Evolutionary conservation across 2,113 vertebrate species (phyloP).

Genomic region (Phalacrocorax carbo): DNA sequence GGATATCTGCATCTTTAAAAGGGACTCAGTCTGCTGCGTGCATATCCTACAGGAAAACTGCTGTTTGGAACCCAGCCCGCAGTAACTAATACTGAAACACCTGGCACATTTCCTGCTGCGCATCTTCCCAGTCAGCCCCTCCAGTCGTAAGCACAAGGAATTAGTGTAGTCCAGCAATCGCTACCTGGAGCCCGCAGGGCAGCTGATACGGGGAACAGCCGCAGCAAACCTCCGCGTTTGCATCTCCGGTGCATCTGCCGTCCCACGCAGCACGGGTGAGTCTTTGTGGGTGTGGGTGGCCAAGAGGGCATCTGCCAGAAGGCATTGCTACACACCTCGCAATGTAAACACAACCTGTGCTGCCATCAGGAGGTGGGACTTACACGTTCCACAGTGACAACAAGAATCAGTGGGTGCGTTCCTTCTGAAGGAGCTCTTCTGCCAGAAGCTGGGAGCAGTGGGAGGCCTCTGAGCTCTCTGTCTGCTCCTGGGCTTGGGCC

Average conservation of each 20-base stretch:
- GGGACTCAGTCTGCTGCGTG: not conserved
- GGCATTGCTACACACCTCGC: not conserved
- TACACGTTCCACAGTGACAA: not conserved
- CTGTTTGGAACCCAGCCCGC: not conserved
- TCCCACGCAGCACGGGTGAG: too few species aligned
- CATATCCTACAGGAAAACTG: not conserved
- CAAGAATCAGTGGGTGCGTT: not conserved
- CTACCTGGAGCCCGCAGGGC: not conserved
- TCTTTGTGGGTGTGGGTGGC: too few species aligned
- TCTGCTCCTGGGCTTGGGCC: not conserved
- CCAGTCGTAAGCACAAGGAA: not conserved
- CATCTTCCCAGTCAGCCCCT: not conserved
- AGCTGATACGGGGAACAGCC: not conserved
- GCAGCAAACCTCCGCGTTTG: not conserved
- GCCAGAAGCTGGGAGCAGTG: not conserved
- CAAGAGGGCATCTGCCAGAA: not conserved
- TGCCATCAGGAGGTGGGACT: not conserved
- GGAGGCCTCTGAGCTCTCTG: not conserved
- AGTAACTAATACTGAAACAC: not conserved
- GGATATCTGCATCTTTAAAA: not conserved
- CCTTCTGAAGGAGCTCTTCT: not conserved
- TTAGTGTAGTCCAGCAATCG: not conserved
- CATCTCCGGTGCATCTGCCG: not conserved
- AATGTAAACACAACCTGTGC: not conserved
- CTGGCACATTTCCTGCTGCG: not conserved